Evolutionary conservation across 2,888 invertebrate genomes (phyloP), one percentile per base, ranked within the genome.

Genomic region (Phortica magna): DNA sequence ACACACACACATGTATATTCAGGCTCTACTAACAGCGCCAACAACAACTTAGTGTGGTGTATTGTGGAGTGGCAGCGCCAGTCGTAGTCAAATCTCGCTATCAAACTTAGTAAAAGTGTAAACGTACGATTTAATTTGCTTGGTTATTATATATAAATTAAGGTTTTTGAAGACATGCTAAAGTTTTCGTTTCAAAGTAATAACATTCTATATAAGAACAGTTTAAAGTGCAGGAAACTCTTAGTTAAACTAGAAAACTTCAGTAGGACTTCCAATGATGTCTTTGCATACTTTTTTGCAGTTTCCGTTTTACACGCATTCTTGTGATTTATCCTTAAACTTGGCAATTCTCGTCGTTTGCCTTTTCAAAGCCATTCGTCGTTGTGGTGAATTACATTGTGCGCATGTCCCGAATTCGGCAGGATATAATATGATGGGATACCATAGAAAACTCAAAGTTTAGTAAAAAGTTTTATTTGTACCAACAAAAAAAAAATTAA

Each of bases 291-390:
- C 48, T 48, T 48, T 72, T 65, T 76, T 57, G 42, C 41, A 75
- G n/a, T 41, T 73, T 41, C 53, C 7, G 64, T 61, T 57, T 73
- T 67, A 72, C 77, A 22, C 70, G 39, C 70, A 71, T 73, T 57
- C 57, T 75, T 67, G 81, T 83, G 87, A 84, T 87, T 85, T 85
- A 86, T 85, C 86, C 85, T 85, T 87, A 84, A 85, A 87, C 88
- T 88, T 86, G 86, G 82, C 76, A 75, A 85, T 75, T 81, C 84
- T 82, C 31, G 57, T 31, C 71, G 55, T 64, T 57, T 48, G 7
- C 55, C 19, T 22, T 71, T 71, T 71, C n/a, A 68, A 53, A 55
- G 77, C 73, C 43, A 43, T 42, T 75, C 53, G 68, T 64, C 76
- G 79, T 61, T 61, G 61, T 83, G 83, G 83, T 83, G 83, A 79